Conservation (phyloP, 2,888 invertebrate genomes). For the Polietes domitor region DNA sequence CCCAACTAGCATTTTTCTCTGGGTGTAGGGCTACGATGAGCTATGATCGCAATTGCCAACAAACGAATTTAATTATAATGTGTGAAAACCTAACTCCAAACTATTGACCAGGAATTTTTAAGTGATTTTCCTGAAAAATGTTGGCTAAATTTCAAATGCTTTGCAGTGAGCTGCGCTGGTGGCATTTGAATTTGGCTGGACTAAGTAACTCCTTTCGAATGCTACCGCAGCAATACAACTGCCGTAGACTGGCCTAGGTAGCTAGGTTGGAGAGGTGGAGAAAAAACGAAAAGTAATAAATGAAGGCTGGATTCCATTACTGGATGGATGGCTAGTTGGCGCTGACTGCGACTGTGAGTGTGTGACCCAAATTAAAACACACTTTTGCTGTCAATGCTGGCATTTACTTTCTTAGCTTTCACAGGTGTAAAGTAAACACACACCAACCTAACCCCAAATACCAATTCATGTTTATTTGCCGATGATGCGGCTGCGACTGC, state of each 20-base stretch:
- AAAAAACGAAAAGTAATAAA: background rate
- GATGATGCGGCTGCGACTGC: background rate
- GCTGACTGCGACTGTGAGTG: too few relatives aligned
- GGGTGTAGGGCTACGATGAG: background rate
- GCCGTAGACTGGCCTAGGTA: background rate
- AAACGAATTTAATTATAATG: constrained; percentile 36
- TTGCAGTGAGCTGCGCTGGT: background rate
- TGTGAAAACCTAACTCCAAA: constrained; percentile 23
- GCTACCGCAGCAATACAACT: background rate
- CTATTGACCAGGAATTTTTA: constrained; percentile 24
- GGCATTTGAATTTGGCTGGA: background rate
- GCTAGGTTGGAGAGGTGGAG: background rate
- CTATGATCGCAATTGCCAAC: constrained; percentile 17
- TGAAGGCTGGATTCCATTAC: constrained; percentile 42
- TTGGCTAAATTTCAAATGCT: background rate
- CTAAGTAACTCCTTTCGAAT: background rate
- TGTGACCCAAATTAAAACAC: constrained; percentile 50
- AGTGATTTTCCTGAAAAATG: constrained; percentile 7
- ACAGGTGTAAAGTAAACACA: constrained; percentile 43
- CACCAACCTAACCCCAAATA: constrained; percentile 36
- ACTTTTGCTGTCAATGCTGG: constrained; percentile 46
- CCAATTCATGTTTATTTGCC: constrained; percentile 27
- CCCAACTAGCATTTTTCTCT: background rate
- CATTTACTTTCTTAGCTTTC: constrained; percentile 49
- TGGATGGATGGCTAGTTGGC: background rate